A percentile compares a stretch with the other conserved stretches of the same genome.
Conservation (phyloP, 92 coral and sea anemone genomes). For the Galaxea fascicularis region DNA sequence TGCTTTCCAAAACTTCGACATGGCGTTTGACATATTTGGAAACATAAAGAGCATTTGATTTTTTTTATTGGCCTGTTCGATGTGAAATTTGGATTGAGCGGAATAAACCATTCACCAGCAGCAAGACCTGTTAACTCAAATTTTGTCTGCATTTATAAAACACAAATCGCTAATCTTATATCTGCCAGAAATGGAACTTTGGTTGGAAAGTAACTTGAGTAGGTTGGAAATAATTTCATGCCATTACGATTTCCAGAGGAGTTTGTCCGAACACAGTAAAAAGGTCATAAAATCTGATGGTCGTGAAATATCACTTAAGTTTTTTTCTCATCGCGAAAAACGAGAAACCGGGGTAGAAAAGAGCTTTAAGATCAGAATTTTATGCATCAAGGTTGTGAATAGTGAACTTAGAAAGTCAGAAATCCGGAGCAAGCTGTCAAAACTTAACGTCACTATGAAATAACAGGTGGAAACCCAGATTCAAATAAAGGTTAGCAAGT, state of each 20-base stretch:
- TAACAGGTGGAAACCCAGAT: neutral
- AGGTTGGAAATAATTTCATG: no score
- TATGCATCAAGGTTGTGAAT: neutral
- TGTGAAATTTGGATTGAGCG: no score
- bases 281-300: no score
- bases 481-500: neutral
- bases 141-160: neutral
- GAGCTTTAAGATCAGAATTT: no score
- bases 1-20: no score
- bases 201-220: no score
- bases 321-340: neutral
- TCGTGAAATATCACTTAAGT: no score
- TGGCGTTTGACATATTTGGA: no score
- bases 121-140: neutral
- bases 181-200: neutral
- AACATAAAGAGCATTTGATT: no score
- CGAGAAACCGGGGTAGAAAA: neutral
- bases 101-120: no score
- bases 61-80: no score
- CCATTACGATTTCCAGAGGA: neutral
- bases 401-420: neutral
- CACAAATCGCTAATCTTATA: neutral
- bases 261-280: neutral
- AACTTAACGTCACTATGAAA: no score
- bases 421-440: neutral